Evolutionary conservation across 2,888 invertebrate genomes (phyloP).

Genomic region (Hypercompe scribonia): DNA sequence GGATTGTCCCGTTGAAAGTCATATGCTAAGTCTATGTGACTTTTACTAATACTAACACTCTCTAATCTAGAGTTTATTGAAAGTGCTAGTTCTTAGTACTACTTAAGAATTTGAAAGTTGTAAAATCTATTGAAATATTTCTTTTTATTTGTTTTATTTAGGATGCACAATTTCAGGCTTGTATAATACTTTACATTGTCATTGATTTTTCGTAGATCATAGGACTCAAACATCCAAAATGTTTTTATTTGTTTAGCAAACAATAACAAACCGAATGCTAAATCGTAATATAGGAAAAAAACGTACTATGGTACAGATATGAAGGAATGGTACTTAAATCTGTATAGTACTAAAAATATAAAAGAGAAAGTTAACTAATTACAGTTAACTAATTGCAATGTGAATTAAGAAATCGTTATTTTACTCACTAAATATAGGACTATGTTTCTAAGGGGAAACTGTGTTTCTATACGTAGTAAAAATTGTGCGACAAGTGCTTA

Average conservation of each 20-base stretch:
- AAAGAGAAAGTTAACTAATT: no score
- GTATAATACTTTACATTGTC: background rate
- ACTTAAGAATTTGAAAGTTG: background rate
- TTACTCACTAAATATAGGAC: no score
- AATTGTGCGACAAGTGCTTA: no score
- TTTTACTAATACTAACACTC: background rate
- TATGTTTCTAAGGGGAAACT: no score
- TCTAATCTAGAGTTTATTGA: background rate
- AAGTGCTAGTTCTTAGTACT: background rate
- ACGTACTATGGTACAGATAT: background rate
- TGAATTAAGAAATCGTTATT: no score
- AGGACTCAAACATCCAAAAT: background rate
- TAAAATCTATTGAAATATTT: background rate
- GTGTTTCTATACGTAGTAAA: no score
- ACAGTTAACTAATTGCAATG: no score
- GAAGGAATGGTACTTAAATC: no score
- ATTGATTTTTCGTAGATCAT: background rate
- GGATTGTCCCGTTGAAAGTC: background rate
- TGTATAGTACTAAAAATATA: no score
- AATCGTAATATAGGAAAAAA: background rate
- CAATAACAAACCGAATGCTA: background rate
- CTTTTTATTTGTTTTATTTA: background rate
- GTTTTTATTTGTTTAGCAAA: background rate
- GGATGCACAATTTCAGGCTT: background rate
- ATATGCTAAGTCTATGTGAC: background rate